These are phyloP conservation scores for Holothuria leucospilota DNA, from an alignment of 53 echinoderm and acorn worm species.

Conservation along the genomic window DNA sequence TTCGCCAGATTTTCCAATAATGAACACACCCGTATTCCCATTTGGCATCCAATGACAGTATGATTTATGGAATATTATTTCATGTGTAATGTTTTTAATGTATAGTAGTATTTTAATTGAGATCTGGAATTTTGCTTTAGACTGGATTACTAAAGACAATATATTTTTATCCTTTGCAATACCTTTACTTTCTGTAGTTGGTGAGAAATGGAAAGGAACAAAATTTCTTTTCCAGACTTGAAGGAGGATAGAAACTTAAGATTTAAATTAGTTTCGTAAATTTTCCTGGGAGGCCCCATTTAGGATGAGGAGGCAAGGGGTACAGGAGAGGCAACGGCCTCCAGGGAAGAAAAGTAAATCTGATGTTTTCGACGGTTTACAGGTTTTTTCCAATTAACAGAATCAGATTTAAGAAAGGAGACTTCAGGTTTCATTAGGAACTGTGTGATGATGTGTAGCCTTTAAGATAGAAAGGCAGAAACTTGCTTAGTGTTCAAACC, in stretches of 20 bases:
- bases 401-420: constrained; percentile 32
- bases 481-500: no score
- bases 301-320: constrained; percentile 33
- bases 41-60: neutral
- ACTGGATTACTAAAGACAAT: neutral
- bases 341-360: constrained; percentile 33
- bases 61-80: constrained; percentile 30
- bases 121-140: constrained; percentile 1
- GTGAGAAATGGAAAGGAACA: neutral
- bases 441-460: no score
- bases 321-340: constrained; percentile 21
- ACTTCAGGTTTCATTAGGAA: constrained; percentile 32
- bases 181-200: neutral
- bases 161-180: neutral
- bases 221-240: constrained; percentile 45
- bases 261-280: constrained; percentile 44
- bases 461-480: no score
- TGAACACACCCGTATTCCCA: no score
- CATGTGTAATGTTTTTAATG: neutral
- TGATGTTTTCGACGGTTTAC: constrained; percentile 20
- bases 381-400: constrained; percentile 38
- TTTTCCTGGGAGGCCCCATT: constrained; percentile 46
- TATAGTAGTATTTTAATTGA: no score
- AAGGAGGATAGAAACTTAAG: constrained; percentile 34
- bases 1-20: no score